phyloP scores from a whole-genome alignment of 1,140 invertebrate genomes.

The Conus ventricosus region DNA sequence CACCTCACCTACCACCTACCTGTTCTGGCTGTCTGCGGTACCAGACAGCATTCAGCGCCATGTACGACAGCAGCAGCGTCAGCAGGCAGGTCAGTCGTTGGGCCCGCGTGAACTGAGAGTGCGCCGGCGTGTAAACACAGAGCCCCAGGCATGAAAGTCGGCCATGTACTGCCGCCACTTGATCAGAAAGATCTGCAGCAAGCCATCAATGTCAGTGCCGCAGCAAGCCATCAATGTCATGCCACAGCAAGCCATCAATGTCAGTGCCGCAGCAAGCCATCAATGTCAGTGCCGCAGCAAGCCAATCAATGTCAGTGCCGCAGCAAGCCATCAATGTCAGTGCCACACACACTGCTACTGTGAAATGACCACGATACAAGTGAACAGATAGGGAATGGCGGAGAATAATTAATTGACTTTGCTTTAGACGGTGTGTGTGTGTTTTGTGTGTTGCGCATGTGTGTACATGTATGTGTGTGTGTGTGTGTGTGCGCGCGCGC shows the following conservation, averaged over 20 bases:
- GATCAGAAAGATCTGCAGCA: constrained; percentile 63
- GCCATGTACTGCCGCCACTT: constrained; percentile 71
- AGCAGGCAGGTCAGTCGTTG: constrained; percentile 72
- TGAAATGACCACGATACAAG: no score
- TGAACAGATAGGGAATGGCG: no score
- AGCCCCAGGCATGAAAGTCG: constrained; percentile 73
- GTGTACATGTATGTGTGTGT: no score
- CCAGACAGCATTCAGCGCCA: constrained; percentile 73
- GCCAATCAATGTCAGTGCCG: no score
- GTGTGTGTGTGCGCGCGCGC: no score
- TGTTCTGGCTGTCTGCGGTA: constrained; percentile 54
- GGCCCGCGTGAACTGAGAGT: constrained; percentile 70
- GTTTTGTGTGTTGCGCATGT: no score
- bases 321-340: neutral
- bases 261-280: neutral
- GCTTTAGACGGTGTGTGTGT: no score
- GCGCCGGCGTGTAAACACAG: constrained; percentile 68
- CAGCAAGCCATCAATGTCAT: neutral
- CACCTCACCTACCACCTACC: constrained; percentile 33
- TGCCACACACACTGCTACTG: no score
- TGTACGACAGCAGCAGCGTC: constrained; percentile 66
- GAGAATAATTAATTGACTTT: no score
- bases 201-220: neutral
- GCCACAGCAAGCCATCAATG: neutral
- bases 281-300: neutral